These are phyloP conservation scores for Platichthys flesus DNA, from an alignment of 2,113 vertebrate genomes.

Conservation along the genomic window DNA sequence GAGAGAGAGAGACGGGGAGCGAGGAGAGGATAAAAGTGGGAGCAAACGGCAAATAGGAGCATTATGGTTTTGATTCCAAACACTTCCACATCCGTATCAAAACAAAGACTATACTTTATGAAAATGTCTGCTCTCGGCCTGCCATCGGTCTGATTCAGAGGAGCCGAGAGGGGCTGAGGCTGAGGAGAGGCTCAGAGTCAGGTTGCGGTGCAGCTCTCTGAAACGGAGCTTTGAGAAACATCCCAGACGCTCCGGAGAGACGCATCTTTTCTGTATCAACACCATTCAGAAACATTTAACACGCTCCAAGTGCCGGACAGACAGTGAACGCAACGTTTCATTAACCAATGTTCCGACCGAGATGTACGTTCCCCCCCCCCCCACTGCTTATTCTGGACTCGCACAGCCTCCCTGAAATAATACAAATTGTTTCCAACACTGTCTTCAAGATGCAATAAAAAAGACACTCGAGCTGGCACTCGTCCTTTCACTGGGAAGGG, in stretches of 20 bases:
- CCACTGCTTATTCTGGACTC: conserved; percentile 74
- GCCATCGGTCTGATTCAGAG: conserved; percentile 47
- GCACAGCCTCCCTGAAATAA: conserved; percentile 63
- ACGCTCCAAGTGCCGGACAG: conserved; percentile 27
- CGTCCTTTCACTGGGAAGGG: conserved; percentile 75
- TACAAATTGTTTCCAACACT: conserved; percentile 70
- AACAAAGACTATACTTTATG: conserved; percentile 49
- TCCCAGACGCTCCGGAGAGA: conserved; percentile 61
- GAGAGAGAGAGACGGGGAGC: background rate
- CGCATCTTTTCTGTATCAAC: conserved; percentile 61
- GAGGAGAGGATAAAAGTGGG: background rate
- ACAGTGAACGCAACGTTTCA: conserved; percentile 68
- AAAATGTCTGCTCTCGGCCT: conserved; percentile 50
- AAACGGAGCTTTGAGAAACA: conserved; percentile 54
- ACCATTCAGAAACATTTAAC: conserved; percentile 63
- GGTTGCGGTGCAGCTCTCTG: conserved; percentile 52
- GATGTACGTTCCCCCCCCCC: conserved; percentile 27
- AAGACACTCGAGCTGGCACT: conserved; percentile 71
- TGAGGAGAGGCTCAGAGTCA: conserved; percentile 47
- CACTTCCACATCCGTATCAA: conserved; percentile 47
- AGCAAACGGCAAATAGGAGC: conserved; percentile 33
- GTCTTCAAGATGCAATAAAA: conserved; percentile 81
- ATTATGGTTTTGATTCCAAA: conserved; percentile 59
- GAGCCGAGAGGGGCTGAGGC: conserved; percentile 15
- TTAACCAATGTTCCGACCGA: conserved; percentile 68